These are phyloP conservation scores for Laticauda colubrina DNA, from an alignment of 2,113 vertebrate genomes.

Conservation along the genomic window DNA sequence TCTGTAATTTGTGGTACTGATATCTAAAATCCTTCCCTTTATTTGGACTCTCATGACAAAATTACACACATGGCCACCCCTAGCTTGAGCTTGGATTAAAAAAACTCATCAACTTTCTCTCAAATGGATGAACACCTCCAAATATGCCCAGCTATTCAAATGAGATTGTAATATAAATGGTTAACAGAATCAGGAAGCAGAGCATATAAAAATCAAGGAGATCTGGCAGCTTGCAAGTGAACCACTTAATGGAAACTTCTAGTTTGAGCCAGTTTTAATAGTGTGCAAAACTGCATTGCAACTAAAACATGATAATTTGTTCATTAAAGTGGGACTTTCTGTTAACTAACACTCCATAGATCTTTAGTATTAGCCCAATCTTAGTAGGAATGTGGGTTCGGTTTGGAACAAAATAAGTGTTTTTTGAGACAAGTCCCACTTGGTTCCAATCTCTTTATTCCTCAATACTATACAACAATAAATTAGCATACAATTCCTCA, in stretches of 20 bases:
- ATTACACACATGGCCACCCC: not conserved
- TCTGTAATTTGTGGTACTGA: not conserved
- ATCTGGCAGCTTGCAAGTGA: not conserved
- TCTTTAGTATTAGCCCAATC: slow-evolving; percentile 31
- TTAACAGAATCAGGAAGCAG: not conserved
- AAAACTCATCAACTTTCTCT: not conserved
- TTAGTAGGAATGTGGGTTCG: not conserved
- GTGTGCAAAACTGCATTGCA: slow-evolving; percentile 34
- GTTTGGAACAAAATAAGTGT: not conserved
- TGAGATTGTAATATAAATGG: not conserved
- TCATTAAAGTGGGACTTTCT: slow-evolving; percentile 47
- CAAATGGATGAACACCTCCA: not conserved
- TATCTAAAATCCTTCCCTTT: not conserved
- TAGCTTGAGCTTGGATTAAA: not conserved
- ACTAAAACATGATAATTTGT: slow-evolving; percentile 20
- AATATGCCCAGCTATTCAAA: not conserved
- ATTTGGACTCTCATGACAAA: not conserved
- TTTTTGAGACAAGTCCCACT: not conserved
- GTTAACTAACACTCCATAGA: slow-evolving; percentile 39
- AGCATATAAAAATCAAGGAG: not conserved
- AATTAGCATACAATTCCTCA: not conserved
- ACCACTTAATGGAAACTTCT: not conserved
- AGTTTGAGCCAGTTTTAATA: not conserved
- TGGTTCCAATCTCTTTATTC: not conserved
- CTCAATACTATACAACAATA: not conserved